Base-by-base conservation (phyloP, 92 coral and sea anemone species). In the Umimayanthus chanpuru region DNA sequence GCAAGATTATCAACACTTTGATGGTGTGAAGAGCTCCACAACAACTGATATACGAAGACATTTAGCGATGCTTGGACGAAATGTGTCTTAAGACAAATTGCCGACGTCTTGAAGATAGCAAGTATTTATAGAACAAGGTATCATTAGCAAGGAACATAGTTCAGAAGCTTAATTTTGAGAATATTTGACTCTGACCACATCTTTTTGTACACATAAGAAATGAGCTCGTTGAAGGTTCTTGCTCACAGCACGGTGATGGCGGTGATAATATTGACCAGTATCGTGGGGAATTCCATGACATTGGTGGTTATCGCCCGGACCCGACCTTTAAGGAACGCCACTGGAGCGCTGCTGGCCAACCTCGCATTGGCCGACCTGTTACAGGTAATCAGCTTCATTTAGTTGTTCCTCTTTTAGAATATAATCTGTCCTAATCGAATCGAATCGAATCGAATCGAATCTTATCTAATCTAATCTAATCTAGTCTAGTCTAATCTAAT, bases 331-430 rank as follows among this genome's bases (percentile, higher is more conserved):
- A 85, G 92, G 30, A 87, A 91, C 43, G 91, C 75, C 10, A 91
- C 92, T 6, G 92, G 92, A 6, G 87, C 87, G 28, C 72, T 91
- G 23, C 26, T 91, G 20, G 92, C 92, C 8, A 91, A 91, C 76
- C 94, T 91, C n/a, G 94, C 94, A 18, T 68, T 85, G 7, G 94
- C 92, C 2, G 94, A 91, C 80, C 29, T 81, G 23, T 81, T 39
- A 43, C 86, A 81, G 86, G 86, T 81, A 81, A 1, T 36, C 40
- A 21, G 18, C 28, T 49, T 47, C 10, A 47, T 15, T 15, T 12
- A 53, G 20, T 15, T 53, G 11, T 12, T 53, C 20, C 20, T 15
- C 16, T 53, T 53, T 53, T 18, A 53, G 20, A 53, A 16, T 11
- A 18, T 12, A 16, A 11, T 7, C 44, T 41, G 44, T 41, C 44